Base-by-base conservation (phyloP, 2,113 vertebrate genomes). In the Lycocorax pyrrhopterus region DNA sequence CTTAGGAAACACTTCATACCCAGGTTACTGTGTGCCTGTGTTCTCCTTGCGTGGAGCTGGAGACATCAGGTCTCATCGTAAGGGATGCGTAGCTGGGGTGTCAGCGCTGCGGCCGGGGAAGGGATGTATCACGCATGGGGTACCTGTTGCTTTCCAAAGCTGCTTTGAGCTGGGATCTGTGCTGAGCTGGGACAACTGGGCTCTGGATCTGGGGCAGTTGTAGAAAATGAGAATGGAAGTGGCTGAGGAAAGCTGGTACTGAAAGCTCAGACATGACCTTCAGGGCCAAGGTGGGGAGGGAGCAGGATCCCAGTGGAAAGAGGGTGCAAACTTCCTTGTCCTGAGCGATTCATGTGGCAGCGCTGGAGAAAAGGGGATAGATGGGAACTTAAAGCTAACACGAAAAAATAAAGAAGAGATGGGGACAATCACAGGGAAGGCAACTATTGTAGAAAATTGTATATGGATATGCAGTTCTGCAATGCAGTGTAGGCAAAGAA, bases 111-210 rank as follows among this genome's bases (percentile, higher is more conserved):
- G 1, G 44, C n/a, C 68, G 47, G n/a, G 58, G 67, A 67, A 58
- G 56, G 62, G 37, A n/a, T 43, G 16, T 58, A 44, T 35, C 44
- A 12, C 0, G 0, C 4, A 3, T 10, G 23, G 39, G 20, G 23
- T 17, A 32, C 13, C 4, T 7, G 37, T 4, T 12, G 8, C 64
- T 73, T 68, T 68, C 77, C 78, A 81, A 64, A 90, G 47, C 47
- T 77, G 68, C 25, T 73, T 63, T 68, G 13, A 67, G 58, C 58
- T 78, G 55, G 12, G 16, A 13, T 66, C 33, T 81, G 58, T 10
- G 32, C 41, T 12, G 10, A 25, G 21, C 27, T 56, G 56, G 20
- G 23, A 78, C 8, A 41, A 7, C 35, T 75, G 71, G 43, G 32
- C 2, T 2, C 29, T 0, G 7, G 17, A 75, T 83, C 23, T 75